phyloP scores from a whole-genome alignment of 2,888 invertebrate genomes.

The Sminthurinus aureus region DNA sequence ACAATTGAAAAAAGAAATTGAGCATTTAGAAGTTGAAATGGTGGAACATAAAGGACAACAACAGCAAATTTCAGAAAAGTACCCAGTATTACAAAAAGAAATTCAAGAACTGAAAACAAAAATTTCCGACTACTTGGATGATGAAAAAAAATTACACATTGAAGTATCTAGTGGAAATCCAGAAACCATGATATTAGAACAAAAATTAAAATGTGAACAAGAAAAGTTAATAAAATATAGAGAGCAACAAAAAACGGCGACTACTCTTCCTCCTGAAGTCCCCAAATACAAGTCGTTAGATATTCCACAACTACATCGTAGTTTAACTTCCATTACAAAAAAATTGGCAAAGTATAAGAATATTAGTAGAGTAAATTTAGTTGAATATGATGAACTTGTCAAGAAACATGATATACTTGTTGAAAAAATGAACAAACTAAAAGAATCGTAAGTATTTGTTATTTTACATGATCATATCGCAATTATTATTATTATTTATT shows the following conservation, averaged over 20 bases:
- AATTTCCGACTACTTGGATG: neutral
- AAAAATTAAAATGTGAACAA: neutral
- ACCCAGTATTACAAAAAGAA: neutral
- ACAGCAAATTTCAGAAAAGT: neutral
- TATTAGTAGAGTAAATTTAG: neutral
- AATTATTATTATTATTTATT: neutral
- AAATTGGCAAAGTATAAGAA: constrained; percentile 12
- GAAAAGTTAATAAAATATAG: neutral
- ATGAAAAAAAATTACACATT: neutral
- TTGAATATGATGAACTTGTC: neutral
- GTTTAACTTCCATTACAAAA: neutral
- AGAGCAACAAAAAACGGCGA: neutral
- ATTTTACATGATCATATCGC: no score
- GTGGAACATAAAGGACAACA: neutral
- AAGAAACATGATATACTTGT: neutral
- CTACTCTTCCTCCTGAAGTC: neutral
- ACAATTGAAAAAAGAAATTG: neutral
- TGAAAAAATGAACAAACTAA: neutral
- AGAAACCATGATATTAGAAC: neutral
- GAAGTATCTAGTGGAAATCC: neutral
- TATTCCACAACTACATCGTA: neutral
- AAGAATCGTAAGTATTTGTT: constrained; percentile 2
- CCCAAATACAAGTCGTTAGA: neutral
- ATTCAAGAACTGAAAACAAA: neutral
- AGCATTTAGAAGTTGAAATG: neutral